Conservation (phyloP, 2,888 invertebrate species). For the Scrobipalpa costella region DNA sequence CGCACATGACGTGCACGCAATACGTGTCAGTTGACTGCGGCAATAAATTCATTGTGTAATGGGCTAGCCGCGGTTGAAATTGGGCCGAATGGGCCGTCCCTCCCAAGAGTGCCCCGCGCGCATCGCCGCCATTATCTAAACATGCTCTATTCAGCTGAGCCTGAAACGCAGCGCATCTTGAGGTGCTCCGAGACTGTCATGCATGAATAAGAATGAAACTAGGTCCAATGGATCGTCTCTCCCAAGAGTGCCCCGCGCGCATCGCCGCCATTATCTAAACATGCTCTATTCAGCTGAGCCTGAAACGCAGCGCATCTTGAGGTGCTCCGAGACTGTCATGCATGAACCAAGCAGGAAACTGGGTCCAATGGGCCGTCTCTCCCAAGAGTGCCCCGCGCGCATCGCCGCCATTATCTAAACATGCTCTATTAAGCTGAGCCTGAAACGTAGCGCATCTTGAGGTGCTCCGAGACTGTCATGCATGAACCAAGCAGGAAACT, state of each 20-base stretch:
- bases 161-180: slow-evolving; percentile 57
- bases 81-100: slow-evolving; percentile 77
- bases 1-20: slow-evolving; percentile 68
- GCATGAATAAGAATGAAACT: not conserved
- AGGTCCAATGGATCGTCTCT: slow-evolving; percentile 76
- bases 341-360: not conserved
- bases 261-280: slow-evolving; percentile 41
- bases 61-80: slow-evolving; percentile 68
- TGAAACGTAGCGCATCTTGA: slow-evolving; percentile 55
- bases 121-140: slow-evolving; percentile 61
- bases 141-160: slow-evolving; percentile 50
- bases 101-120: slow-evolving; percentile 73
- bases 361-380: slow-evolving; percentile 77
- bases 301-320: slow-evolving; percentile 55
- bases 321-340: too few species aligned
- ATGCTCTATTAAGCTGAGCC: slow-evolving; percentile 50
- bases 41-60: slow-evolving; percentile 79
- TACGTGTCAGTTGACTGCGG: slow-evolving; percentile 70
- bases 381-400: slow-evolving; percentile 72
- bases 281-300: slow-evolving; percentile 50
- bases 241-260: slow-evolving; percentile 72
- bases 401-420: slow-evolving; percentile 60
- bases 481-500: not conserved
- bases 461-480: too few species aligned
- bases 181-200: too few species aligned